Base-by-base conservation (phyloP, 2,888 invertebrate species). In the Machimus atricapillus region DNA sequence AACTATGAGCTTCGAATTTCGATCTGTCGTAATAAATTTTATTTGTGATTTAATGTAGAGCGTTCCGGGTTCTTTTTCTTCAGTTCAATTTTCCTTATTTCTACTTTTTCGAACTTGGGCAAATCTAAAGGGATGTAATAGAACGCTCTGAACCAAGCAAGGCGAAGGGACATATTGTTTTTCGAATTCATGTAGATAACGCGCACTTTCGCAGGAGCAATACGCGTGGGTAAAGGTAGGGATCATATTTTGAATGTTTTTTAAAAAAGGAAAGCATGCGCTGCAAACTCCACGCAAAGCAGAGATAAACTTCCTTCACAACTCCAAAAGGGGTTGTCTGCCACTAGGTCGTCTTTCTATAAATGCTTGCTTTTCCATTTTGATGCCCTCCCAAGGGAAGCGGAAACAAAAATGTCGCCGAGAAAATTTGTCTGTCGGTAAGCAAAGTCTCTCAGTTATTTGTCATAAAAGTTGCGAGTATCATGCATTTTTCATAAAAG, bases 181-280 rank as follows among this genome's bases (percentile, higher is more conserved):
- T 82, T 56, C 52, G 58, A 16, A 82, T 34, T 58, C 66, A 56
- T 58, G 37, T 58, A 82, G 82, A 82, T 37, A 19, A n/a, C 19
- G 34, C 37, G 34, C 16, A 5, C 40, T 77, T 6, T 37, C 31
- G 31, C 14, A 81, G 56, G 0, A 82, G 82, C 19, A 82, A 76
- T 37, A 58, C 8, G 16, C 34, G 12, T 19, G 58, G 37, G 3
- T n/a, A 31, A n/a, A 58, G 46, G 31, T 52, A 79, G 46, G 58
- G 31, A 82, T 82, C 82, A 82, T 82, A 58, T 82, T 58, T 82
- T 82, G 82, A 82, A 82, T 82, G 37, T 82, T 19, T 23, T 82
- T 40, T 58, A 58, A 56, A 82, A 82, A 82, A 58, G 58, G 58
- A 82, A 58, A 19, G 58, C 16, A 58, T 58, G 52, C 34, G 12